Evolutionary conservation across 2,888 invertebrate species (phyloP), one percentile per base, ranked within the genome.

Genomic region (Dynastes hyllus): DNA sequence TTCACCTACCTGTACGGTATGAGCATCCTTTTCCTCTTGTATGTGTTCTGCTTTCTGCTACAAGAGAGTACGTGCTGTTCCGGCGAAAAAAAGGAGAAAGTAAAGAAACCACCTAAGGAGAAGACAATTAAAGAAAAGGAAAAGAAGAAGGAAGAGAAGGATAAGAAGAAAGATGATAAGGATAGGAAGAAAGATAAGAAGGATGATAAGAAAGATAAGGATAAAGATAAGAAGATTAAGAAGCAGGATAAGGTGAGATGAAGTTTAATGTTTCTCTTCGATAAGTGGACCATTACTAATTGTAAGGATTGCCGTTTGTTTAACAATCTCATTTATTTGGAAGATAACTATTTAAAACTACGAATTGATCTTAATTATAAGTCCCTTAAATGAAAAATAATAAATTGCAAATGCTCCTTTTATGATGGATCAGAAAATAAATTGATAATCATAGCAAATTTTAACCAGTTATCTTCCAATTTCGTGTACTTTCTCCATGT

Each of bases 1-100:
- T 97, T 97, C 92, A 96, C 97, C 82, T 97, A 97, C 91, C 92
- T 97, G 82, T 97, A 97, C 90, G 96, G 97, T 86, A 94, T 95
- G 91, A 97, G 97, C 91, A 96, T 97, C 90, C 91, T 97, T 86
- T 97, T 97, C 91, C 92, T 97, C 88, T 92, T 97, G 84, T 97
- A 97, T 91, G 97, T 97, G 84, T 97, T 97, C 92, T 96, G 97
- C 91, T 97, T 97, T 92, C 92, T 97, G 85, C 93, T 97, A 84
- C 97, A 96, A 92, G 96, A 97, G 88, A 96, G 95, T 89, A 92
- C 95, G 82, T 96, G 96, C 90, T 96, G 96, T 90, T 93, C 93
- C 84, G 91, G 92, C 91, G 88, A 87, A 92, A 93, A 89, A 85
- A 91, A 86, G 88, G 91, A 90, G 89, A 91, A 85, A 87, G 88